Evolutionary conservation across 2,113 vertebrate species (phyloP).

Genomic region (Mystacornis crossleyi): DNA sequence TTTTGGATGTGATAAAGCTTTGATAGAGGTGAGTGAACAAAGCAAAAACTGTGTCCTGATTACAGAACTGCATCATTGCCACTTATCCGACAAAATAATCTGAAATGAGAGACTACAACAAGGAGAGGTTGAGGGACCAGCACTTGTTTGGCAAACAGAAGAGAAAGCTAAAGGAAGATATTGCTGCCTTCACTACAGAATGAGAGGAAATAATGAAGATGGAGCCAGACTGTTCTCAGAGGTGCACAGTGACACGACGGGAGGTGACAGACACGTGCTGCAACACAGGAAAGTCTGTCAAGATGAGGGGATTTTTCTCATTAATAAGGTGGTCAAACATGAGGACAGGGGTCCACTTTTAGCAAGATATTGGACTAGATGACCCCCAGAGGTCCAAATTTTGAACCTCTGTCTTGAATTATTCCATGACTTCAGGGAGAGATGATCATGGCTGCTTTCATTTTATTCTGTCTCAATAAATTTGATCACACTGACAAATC

Average conservation of each 20-base stretch:
- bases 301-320: background rate
- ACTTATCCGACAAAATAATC: background rate
- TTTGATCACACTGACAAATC: background rate
- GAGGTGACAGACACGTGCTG: background rate
- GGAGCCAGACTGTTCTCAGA: background rate
- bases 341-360: background rate
- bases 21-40: background rate
- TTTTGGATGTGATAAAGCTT: background rate
- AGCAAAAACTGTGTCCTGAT: background rate
- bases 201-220: background rate
- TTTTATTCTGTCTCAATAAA: background rate
- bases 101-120: background rate
- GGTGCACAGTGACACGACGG: background rate
- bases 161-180: background rate
- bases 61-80: background rate
- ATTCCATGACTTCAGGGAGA: background rate
- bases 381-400: background rate
- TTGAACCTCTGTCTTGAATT: background rate
- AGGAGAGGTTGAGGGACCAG: background rate
- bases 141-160: background rate
- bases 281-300: background rate
- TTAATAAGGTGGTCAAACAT: background rate
- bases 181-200: background rate
- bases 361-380: background rate
- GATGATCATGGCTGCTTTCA: background rate